phyloP scores from a whole-genome alignment of 2,113 vertebrate species.

The Oncorhynchus clarkii region DNA sequence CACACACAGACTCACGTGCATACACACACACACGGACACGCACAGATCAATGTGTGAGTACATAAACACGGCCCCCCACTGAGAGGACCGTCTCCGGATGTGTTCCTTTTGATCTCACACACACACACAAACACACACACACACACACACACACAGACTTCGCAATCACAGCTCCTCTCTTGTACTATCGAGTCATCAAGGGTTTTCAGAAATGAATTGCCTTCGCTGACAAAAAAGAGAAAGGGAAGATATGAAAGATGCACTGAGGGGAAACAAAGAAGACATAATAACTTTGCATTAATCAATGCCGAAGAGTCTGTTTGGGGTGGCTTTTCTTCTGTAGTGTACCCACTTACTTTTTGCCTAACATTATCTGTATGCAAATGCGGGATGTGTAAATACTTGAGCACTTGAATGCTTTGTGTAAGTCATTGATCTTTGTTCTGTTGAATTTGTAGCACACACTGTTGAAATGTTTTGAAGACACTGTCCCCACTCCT shows the following conservation, averaged over 20 bases:
- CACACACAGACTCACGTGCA: neutral
- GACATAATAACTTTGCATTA: conserved; percentile 11
- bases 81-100: neutral
- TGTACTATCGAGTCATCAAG: conserved; percentile 28
- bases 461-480: conserved; percentile 11
- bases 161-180: conserved; percentile 23
- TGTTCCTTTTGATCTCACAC: conserved; percentile 11
- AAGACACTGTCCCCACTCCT: conserved; percentile 9
- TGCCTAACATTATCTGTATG: conserved; percentile 21
- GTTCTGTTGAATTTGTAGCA: conserved; percentile 6
- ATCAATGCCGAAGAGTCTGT: conserved; percentile 28
- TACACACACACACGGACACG: neutral
- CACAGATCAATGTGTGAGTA: neutral
- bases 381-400: conserved; percentile 21
- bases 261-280: neutral
- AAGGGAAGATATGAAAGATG: conserved; percentile 22
- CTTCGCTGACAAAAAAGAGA: conserved; percentile 30
- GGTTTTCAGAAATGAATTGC: conserved; percentile 43
- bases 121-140: neutral
- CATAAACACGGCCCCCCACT: neutral
- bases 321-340: conserved; percentile 21
- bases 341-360: neutral
- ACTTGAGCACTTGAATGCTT: neutral
- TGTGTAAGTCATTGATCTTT: conserved; percentile 17
- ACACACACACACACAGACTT: conserved; percentile 21